These are phyloP conservation scores for Chaitophorus viminalis DNA, from an alignment of 2,888 invertebrate genomes.

Conservation along the genomic window DNA sequence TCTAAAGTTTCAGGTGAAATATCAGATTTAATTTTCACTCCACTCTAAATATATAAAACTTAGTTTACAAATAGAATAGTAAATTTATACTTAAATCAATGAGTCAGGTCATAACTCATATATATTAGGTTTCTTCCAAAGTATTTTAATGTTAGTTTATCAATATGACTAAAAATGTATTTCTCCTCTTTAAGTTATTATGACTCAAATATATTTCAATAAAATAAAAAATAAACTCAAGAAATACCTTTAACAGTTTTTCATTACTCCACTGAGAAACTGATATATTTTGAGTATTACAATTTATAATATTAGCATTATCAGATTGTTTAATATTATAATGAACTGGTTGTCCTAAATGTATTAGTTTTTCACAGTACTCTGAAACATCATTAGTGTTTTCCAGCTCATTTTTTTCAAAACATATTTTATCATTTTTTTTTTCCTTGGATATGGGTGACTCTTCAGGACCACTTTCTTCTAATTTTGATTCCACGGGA, in stretches of 20 bases:
- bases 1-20: background rate
- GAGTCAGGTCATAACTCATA: too few species aligned
- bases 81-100: background rate
- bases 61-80: background rate
- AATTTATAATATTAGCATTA: constrained; percentile 19
- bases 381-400: constrained; percentile 10
- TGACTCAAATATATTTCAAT: too few species aligned
- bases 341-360: constrained; percentile 1
- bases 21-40: constrained; percentile 30
- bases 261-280: constrained; percentile 65
- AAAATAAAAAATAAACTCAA: background rate
- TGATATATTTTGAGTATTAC: constrained; percentile 61
- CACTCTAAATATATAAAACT: constrained; percentile 18
- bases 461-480: constrained; percentile 52
- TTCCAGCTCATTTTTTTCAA: constrained; percentile 12
- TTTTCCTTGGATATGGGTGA: constrained; percentile 4
- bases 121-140: too few species aligned
- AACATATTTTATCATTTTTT: background rate
- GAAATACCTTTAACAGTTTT: constrained; percentile 59
- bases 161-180: too few species aligned
- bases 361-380: constrained; percentile 10
- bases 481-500: constrained; percentile 35
- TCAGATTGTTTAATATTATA: constrained; percentile 7
- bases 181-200: too few species aligned
- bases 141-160: too few species aligned